phyloP scores from a whole-genome alignment of 2,888 invertebrate genomes.

The Trachelus stipa region DNA sequence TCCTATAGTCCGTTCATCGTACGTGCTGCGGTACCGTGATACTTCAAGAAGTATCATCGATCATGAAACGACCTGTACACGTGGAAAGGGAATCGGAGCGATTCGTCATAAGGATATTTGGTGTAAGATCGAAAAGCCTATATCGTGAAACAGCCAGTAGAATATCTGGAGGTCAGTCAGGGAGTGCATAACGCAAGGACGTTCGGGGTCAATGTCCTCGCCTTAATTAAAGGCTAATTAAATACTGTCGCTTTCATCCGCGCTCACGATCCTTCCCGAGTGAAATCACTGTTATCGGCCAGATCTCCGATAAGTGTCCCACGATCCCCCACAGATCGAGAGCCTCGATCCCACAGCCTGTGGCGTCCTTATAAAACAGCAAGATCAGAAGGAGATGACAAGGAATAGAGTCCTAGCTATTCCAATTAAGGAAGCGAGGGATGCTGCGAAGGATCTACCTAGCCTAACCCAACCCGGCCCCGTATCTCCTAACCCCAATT shows the following conservation, averaged over 20 bases:
- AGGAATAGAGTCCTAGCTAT: background rate
- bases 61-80: background rate
- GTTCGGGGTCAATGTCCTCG: background rate
- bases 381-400: background rate
- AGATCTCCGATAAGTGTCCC: background rate
- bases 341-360: background rate
- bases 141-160: background rate
- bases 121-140: background rate
- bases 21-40: background rate
- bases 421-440: background rate
- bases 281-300: background rate
- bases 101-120: background rate
- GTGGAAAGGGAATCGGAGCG: background rate
- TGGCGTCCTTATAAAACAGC: background rate
- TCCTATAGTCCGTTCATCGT: background rate
- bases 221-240: background rate
- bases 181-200: background rate
- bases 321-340: background rate
- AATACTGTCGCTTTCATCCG: slow-evolving; percentile 3
- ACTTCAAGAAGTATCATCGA: background rate
- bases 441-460: background rate
- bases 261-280: slow-evolving; percentile 1
- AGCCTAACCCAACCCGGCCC: background rate
- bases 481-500: background rate
- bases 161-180: background rate